Base-by-base conservation (phyloP, 2,888 invertebrate species). In the Sarcophaga caerulescens region DNA sequence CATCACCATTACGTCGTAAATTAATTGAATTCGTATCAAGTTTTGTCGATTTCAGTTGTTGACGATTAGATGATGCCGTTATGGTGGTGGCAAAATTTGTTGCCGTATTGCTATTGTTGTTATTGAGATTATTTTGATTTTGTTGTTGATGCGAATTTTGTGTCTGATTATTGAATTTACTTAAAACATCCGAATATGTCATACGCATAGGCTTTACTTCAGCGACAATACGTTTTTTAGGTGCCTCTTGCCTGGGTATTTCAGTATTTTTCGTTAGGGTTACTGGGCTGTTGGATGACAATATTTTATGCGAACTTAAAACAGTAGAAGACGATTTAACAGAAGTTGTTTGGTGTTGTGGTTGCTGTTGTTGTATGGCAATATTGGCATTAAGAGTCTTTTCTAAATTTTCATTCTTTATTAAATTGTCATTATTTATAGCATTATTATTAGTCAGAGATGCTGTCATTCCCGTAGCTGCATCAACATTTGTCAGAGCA, bases 191-290 rank as follows among this genome's bases (percentile, higher is more conserved):
- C 0, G 97, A 97, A 92, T 97, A 97, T 17, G 96, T 96, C 73
- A 97, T 97, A 77, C 97, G 94, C 97, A 97, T 97, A 0, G 97
- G 97, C 90, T 96, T 96, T 0, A 97, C 97, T 93, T 97, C 97
- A 59, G 97, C 97, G 0, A 97, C 95, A 92, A 96, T 97, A 74
- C 97, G 94, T 83, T 93, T 93, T 79, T 92, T 93, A 0, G 90
- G 90, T 74, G 92, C 92, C 4, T 90, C 89, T 44, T 87, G 88
- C 88, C 47, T 62, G 71, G 85, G 81, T 79, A 74, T 87, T 65
- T 84, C 83, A 68, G 21, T 81, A 76, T 73, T 83, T 52, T 52
- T 52, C 5, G 52, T 52, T 52, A 17, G 2, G 2, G 52, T 5
- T 17, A 17, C 17, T 14, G 52, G 5, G 4, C 52, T 52, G 14